Conservation (phyloP, 2,888 invertebrate genomes). For the Eupithecia pulchellata region DNA sequence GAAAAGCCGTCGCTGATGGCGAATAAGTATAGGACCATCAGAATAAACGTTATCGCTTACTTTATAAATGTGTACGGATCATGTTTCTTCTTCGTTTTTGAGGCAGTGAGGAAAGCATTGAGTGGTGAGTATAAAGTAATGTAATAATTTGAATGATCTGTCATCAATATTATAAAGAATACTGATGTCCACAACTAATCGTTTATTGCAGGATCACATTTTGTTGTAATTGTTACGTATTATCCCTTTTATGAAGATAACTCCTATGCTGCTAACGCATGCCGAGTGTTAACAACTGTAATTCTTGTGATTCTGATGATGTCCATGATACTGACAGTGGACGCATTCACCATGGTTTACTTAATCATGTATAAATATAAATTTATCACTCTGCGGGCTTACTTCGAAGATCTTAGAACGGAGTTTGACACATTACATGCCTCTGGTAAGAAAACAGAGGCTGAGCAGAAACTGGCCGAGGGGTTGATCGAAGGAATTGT, state of each 20-base stretch:
- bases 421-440: conserved; percentile 58
- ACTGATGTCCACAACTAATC: background rate
- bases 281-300: conserved; percentile 61
- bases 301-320: conserved; percentile 63
- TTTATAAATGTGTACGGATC: conserved; percentile 62
- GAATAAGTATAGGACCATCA: conserved; percentile 67
- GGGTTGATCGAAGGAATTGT: conserved; percentile 70
- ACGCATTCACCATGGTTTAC: conserved; percentile 65
- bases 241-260: conserved; percentile 68
- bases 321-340: conserved; percentile 70
- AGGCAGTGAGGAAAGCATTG: conserved; percentile 68
- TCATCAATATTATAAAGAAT: background rate
- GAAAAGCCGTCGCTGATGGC: conserved; percentile 62
- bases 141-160: background rate
- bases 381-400: conserved; percentile 69
- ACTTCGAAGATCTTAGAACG: conserved; percentile 64
- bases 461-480: conserved; percentile 58
- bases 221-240: conserved; percentile 72
- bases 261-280: conserved; percentile 54
- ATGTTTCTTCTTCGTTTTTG: conserved; percentile 63
- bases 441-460: conserved; percentile 50
- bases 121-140: conserved; percentile 54
- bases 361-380: conserved; percentile 65
- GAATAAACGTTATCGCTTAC: conserved; percentile 68
- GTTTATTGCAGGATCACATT: conserved; percentile 63